Evolutionary conservation across 1,140 invertebrate species (phyloP), one percentile per base, ranked within the genome.

Genomic region (Drosophila pseudoananassae): DNA sequence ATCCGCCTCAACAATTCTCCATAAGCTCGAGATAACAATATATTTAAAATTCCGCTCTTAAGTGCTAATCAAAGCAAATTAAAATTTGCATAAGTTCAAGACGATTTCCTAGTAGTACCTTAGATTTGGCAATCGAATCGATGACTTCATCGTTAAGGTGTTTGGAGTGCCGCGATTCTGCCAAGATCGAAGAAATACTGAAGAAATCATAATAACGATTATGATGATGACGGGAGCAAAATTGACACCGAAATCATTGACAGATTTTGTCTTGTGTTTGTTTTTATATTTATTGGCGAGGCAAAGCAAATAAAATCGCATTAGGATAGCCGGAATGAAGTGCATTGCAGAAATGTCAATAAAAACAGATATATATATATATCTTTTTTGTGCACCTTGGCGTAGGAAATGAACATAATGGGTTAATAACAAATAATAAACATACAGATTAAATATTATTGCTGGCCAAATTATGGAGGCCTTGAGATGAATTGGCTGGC

Each of bases 401-500:
- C 45, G 38, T 56, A 66, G 76, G 76, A 76, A 73, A 75, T 75
- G 53, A 58, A 52, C 72, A 57, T 79, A 63, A 68, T 60, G 64
- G 63, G 56, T 65, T 75, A 58, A 81, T 72, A 53, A 61, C 33
- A 66, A 84, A 80, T 76, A 72, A 72, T 79, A 85, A 76, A 77
- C 55, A 71, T 51, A 46, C 54, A 61, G 76, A 76, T 80, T 80
- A 77, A 56, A 76, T 66, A 65, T 73, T 78, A 77, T 73, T 43
- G 74, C 45, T 80, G 68, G 55, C 60, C 77, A 80, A 84, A 85
- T 85, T 29, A 12, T 58, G 52, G 59, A 33, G 66, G 55, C 81
- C 81, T 84, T 87, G 81, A 69, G 66, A 36, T 64, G 68, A 64
- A 70, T 78, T 78, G 79, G 64, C 70, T 78, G 79, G 64, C 70